Evolutionary conservation across 37 sponge, comb jelly and placozoan species (phyloP), one percentile per base, ranked within the genome.

Genomic region (Haliclona indistincta): DNA sequence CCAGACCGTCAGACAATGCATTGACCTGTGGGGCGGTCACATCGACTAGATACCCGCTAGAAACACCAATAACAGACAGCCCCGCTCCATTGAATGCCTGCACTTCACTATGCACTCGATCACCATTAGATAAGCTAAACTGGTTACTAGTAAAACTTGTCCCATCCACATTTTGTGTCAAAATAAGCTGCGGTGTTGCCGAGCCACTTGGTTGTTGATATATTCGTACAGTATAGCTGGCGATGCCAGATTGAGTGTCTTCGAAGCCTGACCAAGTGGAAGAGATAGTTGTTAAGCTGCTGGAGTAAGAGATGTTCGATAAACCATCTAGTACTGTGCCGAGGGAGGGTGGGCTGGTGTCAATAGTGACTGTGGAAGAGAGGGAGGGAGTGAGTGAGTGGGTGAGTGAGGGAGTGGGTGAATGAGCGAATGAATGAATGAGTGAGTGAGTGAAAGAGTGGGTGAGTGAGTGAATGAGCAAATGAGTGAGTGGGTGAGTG

Each of bases 211-310:
- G 30, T 51, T 60, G 60, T 3, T 32, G 65, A 41, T 53, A 61
- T 0, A 94, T 62, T 0, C 70, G 42, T 0, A 90, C 68, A 38
- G 26, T 73, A 73, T 94, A 94, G 2, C 40, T 67, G 20, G 56
- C 71, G 6, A 94, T 82, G 32, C 69, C 81, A 37, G 95, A 94
- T 38, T 90, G 88, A 41, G 64, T 52, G 71, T 94, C 95, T 2
- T 22, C 2, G 54, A 90, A 90, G 25, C 68, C 74, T 20, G 47
- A 44, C 95, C 95, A 94, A 26, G 38, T 74, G 39, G 78, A 84
- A 0, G 53, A 30, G 3, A 86, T 74, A 4, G 69, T 65, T 2
- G 76, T 85, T 54, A 77, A 33, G 54, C 62, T 71, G 54, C 67
- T 85, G 61, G 91, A 83, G 64, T 54, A 85, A 19, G 41, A 0